A percentile compares a stretch with the other conserved stretches of the same genome.
phyloP scores from a whole-genome alignment of 2,797 vertebrate genomes.

The Sphenodon punctatus region DNA sequence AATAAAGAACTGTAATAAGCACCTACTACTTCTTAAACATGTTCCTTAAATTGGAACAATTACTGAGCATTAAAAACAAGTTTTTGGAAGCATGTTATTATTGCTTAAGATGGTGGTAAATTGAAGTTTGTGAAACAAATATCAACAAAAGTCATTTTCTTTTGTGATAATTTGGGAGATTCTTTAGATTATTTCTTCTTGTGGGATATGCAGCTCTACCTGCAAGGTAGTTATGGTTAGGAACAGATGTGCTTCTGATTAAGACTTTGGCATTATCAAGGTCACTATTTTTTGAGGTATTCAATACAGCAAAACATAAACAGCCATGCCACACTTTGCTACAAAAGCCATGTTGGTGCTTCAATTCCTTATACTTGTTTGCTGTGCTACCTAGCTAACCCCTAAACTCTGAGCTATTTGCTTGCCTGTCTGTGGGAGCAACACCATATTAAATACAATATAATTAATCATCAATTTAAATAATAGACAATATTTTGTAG shows the following conservation, averaged over 20 bases:
- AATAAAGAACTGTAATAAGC: slow-evolving; percentile 1
- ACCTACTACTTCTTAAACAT: slow-evolving; percentile 17
- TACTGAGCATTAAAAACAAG: neutral
- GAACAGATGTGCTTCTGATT: slow-evolving; percentile 50
- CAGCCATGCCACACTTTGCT: neutral
- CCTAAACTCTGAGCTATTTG: slow-evolving; percentile 1
- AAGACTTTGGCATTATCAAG: slow-evolving; percentile 44
- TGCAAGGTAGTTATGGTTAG: slow-evolving; percentile 60
- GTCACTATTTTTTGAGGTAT: slow-evolving; percentile 44
- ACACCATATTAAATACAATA: neutral
- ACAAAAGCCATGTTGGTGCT: neutral
- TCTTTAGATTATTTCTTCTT: slow-evolving; percentile 64
- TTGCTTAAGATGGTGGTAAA: slow-evolving; percentile 35
- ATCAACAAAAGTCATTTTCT: slow-evolving; percentile 51
- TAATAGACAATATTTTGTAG: neutral
- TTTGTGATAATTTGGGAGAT: slow-evolving; percentile 64
- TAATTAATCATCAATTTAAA: neutral
- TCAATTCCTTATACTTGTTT: neutral
- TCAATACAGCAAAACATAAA: slow-evolving; percentile 10
- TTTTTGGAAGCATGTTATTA: slow-evolving; percentile 29
- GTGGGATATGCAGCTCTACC: slow-evolving; percentile 59
- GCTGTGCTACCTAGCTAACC: neutral
- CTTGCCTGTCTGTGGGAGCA: neutral
- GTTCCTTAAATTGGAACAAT: neutral
- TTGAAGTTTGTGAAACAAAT: slow-evolving; percentile 36